Conservation (phyloP, 2,888 invertebrate genomes). For the Blomia tropicalis region DNA sequence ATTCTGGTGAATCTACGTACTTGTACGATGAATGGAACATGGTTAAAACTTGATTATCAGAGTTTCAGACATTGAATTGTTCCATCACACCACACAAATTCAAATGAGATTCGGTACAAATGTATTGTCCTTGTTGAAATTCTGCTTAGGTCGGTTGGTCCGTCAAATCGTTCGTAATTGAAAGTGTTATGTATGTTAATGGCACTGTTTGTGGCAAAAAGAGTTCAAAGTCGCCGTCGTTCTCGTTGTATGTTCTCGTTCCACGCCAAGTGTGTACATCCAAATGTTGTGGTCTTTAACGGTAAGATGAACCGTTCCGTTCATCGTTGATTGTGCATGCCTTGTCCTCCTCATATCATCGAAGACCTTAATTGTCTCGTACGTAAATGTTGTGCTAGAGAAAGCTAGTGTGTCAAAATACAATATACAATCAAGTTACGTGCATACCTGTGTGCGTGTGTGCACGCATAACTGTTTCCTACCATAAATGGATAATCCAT, state of each 20-base stretch:
- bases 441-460: background rate
- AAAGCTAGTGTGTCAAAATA: no score
- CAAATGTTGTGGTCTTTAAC: background rate
- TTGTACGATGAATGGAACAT: background rate
- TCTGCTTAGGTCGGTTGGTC: no score
- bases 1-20: background rate
- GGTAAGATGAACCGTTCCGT: background rate
- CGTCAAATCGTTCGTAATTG: background rate
- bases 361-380: constrained; percentile 6
- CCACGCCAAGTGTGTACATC: no score
- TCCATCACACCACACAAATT: background rate
- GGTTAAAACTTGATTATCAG: background rate
- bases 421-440: background rate
- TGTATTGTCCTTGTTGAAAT: no score
- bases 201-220: background rate
- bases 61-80: background rate
- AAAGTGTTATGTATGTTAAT: background rate
- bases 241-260: background rate
- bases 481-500: background rate
- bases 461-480: background rate
- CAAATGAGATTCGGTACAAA: background rate
- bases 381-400: background rate
- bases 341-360: background rate
- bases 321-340: background rate
- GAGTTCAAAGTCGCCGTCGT: constrained; percentile 5